Percentiles rank a stretch among this genome's conserved stretches.
phyloP scores from a whole-genome alignment of 1,140 invertebrate genomes.

The Potamilus streckersoni region DNA sequence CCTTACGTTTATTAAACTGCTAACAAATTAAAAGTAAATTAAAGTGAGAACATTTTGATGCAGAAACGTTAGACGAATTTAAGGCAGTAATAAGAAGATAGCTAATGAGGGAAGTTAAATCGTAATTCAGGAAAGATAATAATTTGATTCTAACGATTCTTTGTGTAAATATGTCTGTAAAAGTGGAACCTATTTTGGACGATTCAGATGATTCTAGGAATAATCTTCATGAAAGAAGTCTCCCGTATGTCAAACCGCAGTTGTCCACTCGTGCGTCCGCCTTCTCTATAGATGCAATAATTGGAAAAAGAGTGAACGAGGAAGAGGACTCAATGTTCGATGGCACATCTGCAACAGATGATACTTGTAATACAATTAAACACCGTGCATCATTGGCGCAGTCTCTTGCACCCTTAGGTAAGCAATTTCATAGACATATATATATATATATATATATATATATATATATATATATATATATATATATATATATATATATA shows the following conservation, averaged over 20 bases:
- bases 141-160: neutral
- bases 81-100: slow-evolving; percentile 5
- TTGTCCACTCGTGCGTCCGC: slow-evolving; percentile 54
- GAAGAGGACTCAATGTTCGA: slow-evolving; percentile 7
- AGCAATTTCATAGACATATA: slow-evolving; percentile 13
- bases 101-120: neutral
- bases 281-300: slow-evolving; percentile 58
- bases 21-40: too few relatives aligned
- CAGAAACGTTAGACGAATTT: slow-evolving; percentile 13
- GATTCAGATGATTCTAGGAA: slow-evolving; percentile 26
- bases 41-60: too few relatives aligned
- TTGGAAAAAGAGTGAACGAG: slow-evolving; percentile 35
- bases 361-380: slow-evolving; percentile 12
- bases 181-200: slow-evolving; percentile 15
- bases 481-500: slow-evolving; percentile 12
- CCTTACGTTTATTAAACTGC: too few relatives aligned
- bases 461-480: slow-evolving; percentile 10
- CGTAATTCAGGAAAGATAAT: neutral
- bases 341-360: slow-evolving; percentile 2
- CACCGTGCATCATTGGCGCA: neutral
- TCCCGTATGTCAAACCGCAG: slow-evolving; percentile 32
- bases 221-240: slow-evolving; percentile 19
- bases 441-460: too few relatives aligned
- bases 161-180: neutral
- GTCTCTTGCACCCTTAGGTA: slow-evolving; percentile 10